Evolutionary conservation across 2,888 invertebrate species (phyloP), one percentile per base, ranked within the genome.

Genomic region (Leptothorax acervorum): DNA sequence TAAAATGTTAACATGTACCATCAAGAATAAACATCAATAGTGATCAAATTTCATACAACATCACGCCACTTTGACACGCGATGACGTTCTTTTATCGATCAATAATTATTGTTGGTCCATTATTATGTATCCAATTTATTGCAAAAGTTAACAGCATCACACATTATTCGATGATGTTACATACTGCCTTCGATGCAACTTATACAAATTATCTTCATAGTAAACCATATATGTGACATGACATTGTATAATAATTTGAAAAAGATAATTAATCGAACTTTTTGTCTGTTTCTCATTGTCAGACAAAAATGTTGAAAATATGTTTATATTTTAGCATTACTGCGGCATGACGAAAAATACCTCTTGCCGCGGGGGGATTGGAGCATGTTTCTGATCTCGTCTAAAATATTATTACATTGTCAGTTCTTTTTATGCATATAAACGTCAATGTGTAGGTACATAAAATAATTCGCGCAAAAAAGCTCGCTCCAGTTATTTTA

Each of bases 1-100:
- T 81, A 48, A 81, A 81, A 60, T 48, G 71, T 81, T 71, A 60
- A 71, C 48, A 39, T 45, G 23, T 18, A 79, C 23, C 57, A 70
- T 70, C 57, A 45, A 79, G 78, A 11, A 55, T 42, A 65, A 53
- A 78, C 57, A 57, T 57, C 70, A 39, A 70, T 70, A 60, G 35
- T 35, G 35, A 68, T 70, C 11, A 70, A 35, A 68, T 70, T 79
- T 55, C 8, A 53, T 57, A 15, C 8, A 62, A 12, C 53, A 35
- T 66, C 35, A 23, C 15, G 23, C 5, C 55, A 48, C 42, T 53
- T 48, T 42, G 53, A 53, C 51, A 28, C 23, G 57, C 18, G 18
- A 76, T 39, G 23, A 5, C 48, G 28, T 42, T 55, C 42, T 81
- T 60, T 70, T 51, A 71, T 39, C 70, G 45, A 70, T 35, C 12